Evolutionary conservation across 2,888 invertebrate species (phyloP), one percentile per base, ranked within the genome.

Genomic region (Meta bourneti): DNA sequence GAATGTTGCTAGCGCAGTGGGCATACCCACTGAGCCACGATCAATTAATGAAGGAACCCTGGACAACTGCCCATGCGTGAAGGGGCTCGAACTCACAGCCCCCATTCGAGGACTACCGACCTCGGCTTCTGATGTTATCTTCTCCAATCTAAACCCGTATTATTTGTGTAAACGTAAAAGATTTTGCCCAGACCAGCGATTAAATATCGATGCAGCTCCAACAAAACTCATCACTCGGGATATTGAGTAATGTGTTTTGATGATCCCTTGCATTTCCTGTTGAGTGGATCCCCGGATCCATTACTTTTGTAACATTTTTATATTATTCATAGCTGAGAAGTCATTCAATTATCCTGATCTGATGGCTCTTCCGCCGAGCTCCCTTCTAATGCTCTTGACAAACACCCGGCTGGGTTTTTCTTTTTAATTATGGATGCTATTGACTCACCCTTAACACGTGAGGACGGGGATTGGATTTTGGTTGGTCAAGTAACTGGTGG

Each of bases 241-340:
- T 74, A 52, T 48, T 51, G 81, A 48, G 90, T 90, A 90, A 90
- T 85, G 80, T 80, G 90, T 80, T 84, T 52, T 19, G 74, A 34
- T 79, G 71, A 19, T 61, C 69, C 16, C n/a, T 34, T 48, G 52
- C 54, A 51, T 87, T 80, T 79, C 86, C 79, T 19, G 19, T 34
- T 51, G 87, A 87, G 79, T 87, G 54, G 88, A 88, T 83, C 80
- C 88, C 89, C n/a, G 72, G 80, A 71, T 90, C 90, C 90, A 90
- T 90, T 90, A 90, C 90, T 90, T 90, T 90, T 75, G 90, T 84
- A 90, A 81, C 90, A 81, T 85, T 90, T 90, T 84, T 90, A 78
- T 90, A 90, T 90, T 90, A 90, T 90, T 90, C 90, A 90, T 90
- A 61, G 80, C 69, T 52, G 86, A 69, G 86, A 90, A 90, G 90